These are phyloP conservation scores for Bugula neritina DNA, from an alignment of 2,888 invertebrate species.

Conservation along the genomic window DNA sequence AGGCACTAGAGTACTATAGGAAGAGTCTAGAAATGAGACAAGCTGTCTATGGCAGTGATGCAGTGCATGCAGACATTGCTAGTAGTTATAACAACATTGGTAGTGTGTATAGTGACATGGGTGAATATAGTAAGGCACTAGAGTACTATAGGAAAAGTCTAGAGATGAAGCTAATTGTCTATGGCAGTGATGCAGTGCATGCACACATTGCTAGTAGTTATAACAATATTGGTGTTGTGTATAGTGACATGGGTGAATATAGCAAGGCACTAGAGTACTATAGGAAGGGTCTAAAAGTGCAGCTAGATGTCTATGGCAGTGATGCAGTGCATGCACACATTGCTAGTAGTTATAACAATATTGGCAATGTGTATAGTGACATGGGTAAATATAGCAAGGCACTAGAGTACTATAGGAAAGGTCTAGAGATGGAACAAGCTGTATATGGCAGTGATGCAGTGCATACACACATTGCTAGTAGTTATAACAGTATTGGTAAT, in stretches of 20 bases:
- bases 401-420: too few species aligned
- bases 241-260: neutral
- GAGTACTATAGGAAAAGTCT: neutral
- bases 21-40: neutral
- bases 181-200: neutral
- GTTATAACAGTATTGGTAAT: too few species aligned
- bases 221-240: neutral
- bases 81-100: neutral
- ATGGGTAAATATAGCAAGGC: too few species aligned
- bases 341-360: neutral
- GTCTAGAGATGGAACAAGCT: too few species aligned
- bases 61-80: neutral
- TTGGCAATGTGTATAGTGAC: too few species aligned
- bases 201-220: neutral
- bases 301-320: neutral
- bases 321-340: neutral
- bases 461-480: too few species aligned
- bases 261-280: neutral
- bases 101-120: neutral
- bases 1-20: neutral
- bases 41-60: neutral
- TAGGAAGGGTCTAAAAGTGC: neutral
- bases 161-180: neutral
- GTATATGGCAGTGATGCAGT: too few species aligned
- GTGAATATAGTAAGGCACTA: neutral